Evolutionary conservation across 1,140 invertebrate genomes (phyloP).

Genomic region (Holotrichia oblita): DNA sequence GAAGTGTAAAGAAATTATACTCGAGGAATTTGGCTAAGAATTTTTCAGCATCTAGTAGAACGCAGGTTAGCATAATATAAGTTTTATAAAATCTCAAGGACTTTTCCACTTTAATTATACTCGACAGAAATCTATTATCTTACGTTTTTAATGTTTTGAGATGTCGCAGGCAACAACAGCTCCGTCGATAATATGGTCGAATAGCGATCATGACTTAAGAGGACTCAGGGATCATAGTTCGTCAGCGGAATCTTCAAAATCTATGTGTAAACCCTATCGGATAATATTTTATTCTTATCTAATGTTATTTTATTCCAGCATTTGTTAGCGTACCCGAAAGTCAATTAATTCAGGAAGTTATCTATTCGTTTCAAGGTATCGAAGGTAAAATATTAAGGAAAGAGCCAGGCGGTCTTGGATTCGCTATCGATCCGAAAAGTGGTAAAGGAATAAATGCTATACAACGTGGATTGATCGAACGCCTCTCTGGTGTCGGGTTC

Average conservation of each 20-base stretch:
- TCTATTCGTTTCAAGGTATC: constrained; percentile 85
- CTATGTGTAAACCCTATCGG: constrained; percentile 42
- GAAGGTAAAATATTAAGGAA: constrained; percentile 79
- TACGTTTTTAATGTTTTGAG: too few species aligned
- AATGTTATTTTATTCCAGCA: constrained; percentile 45
- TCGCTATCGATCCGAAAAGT: constrained; percentile 72
- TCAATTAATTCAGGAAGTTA: constrained; percentile 77
- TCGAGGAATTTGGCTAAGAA: constrained; percentile 39
- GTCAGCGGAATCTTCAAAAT: constrained; percentile 42
- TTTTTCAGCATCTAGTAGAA: constrained; percentile 35
- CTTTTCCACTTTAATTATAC: too few species aligned
- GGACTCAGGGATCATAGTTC: neutral
- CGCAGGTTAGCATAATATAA: constrained; percentile 36
- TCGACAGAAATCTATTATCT: too few species aligned
- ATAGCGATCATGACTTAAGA: constrained; percentile 34
- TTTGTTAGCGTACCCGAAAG: constrained; percentile 50
- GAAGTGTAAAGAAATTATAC: constrained; percentile 48
- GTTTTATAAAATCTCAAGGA: too few species aligned
- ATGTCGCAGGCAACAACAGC: constrained; percentile 40
- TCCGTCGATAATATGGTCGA: constrained; percentile 36
- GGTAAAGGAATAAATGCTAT: constrained; percentile 54
- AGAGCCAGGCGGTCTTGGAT: constrained; percentile 71
- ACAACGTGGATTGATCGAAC: constrained; percentile 69
- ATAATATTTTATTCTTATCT: neutral
- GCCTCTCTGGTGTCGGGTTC: constrained; percentile 87